Percentiles rank a stretch among this genome's conserved stretches.
phyloP scores from a whole-genome alignment of 1,140 invertebrate species.

The Plectrocnemia conspersa region DNA sequence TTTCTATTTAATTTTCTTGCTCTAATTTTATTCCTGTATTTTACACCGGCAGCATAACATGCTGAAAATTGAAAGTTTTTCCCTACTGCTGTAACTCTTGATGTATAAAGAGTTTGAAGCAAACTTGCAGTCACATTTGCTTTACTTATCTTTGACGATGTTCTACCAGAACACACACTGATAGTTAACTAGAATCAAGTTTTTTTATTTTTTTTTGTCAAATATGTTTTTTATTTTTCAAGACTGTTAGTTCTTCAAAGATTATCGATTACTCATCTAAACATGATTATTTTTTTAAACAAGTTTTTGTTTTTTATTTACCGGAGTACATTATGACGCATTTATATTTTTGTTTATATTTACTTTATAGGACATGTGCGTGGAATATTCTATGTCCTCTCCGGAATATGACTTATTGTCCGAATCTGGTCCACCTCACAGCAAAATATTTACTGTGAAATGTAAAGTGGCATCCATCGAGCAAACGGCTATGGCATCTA shows the following conservation, averaged over 20 bases:
- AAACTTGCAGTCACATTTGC: too few species aligned
- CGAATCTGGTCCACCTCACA: conserved; percentile 64
- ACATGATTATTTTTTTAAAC: background rate
- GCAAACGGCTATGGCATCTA: conserved; percentile 47
- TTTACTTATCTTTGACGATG: too few species aligned
- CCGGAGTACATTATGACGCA: background rate
- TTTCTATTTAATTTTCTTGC: too few species aligned
- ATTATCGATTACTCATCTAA: background rate
- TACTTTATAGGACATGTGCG: conserved; percentile 51
- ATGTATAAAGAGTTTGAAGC: too few species aligned
- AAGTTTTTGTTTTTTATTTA: conserved; percentile 1
- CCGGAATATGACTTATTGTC: conserved; percentile 57
- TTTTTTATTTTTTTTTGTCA: conserved; percentile 2
- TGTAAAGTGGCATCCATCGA: conserved; percentile 57
- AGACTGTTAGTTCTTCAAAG: background rate
- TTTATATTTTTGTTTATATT: conserved; percentile 15
- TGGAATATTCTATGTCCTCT: conserved; percentile 54
- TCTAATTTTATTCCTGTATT: too few species aligned
- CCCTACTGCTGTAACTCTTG: too few species aligned
- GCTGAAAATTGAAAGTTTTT: too few species aligned
- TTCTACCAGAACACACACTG: too few species aligned
- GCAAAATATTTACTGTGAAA: conserved; percentile 59
- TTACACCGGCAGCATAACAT: too few species aligned
- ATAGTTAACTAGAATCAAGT: too few species aligned
- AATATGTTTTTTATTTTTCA: conserved; percentile 2